phyloP scores from a whole-genome alignment of 2,888 invertebrate genomes.

The Bugulina stolonifera region DNA sequence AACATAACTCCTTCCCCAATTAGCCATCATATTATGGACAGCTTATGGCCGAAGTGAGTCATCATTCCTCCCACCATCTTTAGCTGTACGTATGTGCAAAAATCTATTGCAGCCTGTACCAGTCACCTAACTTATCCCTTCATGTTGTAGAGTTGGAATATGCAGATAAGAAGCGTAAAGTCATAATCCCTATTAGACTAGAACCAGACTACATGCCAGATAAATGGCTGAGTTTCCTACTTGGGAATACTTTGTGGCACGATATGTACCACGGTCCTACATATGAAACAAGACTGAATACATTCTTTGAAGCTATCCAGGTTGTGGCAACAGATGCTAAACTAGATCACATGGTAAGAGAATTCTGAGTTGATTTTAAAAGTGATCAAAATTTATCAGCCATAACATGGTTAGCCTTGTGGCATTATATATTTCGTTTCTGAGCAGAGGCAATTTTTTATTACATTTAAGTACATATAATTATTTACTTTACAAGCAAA shows the following conservation, averaged over 20 bases:
- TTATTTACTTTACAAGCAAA: no score
- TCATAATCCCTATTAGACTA: not conserved
- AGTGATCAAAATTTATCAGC: no score
- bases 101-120: not conserved
- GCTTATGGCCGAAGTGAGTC: no score
- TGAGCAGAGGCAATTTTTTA: no score
- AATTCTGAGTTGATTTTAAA: no score
- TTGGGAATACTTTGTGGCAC: not conserved
- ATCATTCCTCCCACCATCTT: no score
- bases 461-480: no score
- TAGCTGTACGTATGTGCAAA: no score
- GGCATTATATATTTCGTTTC: no score
- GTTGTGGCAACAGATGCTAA: not conserved
- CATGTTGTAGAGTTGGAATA: not conserved
- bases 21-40: not conserved
- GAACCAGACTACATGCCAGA: not conserved
- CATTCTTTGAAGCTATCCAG: not conserved
- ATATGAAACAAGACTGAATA: not conserved
- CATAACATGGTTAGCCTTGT: no score
- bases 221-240: not conserved
- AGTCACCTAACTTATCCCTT: not conserved
- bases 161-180: not conserved
- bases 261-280: not conserved
- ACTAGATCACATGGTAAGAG: no score
- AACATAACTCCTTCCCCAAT: no score